Conservation (phyloP, 2,113 vertebrate species). For the Climacteris rufus region DNA sequence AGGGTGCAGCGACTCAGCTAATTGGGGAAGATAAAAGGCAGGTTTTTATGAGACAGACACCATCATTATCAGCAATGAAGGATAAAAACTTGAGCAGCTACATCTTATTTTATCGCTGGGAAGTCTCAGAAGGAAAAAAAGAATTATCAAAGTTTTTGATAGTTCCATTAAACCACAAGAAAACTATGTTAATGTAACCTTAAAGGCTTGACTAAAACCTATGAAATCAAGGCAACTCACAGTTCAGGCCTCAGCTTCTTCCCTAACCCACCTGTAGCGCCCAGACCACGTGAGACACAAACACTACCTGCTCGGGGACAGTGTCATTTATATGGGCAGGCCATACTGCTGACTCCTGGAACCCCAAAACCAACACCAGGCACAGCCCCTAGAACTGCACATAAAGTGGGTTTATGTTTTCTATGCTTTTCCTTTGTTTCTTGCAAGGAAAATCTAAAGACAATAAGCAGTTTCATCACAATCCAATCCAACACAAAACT, state of each 20-base stretch:
- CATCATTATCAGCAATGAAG: slow-evolving; percentile 55
- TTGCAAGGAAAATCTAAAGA: not conserved
- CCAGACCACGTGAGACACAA: rapidly evolving
- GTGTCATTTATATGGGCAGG: not conserved
- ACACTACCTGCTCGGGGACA: not conserved
- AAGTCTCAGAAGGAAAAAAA: slow-evolving; percentile 41
- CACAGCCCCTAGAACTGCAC: not conserved
- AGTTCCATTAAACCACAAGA: slow-evolving; percentile 17
- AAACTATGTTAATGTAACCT: slow-evolving; percentile 21
- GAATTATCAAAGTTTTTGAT: slow-evolving; percentile 20
- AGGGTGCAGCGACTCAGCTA: slow-evolving; percentile 58
- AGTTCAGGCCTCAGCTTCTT: not conserved
- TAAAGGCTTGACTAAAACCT: not conserved
- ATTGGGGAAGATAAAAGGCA: slow-evolving; percentile 73
- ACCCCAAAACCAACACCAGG: not conserved
- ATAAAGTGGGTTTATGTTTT: rapidly evolving
- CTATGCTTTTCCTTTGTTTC: not conserved
- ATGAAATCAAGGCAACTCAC: not conserved
- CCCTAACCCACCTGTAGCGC: not conserved
- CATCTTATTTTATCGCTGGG: not conserved
- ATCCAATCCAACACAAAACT: not conserved
- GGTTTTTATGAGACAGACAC: slow-evolving; percentile 38
- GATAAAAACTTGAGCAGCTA: slow-evolving; percentile 29
- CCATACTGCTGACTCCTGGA: not conserved
- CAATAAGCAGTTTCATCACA: not conserved